phyloP scores from a whole-genome alignment of 1,140 invertebrate species.

The Heliconius eleuchia region DNA sequence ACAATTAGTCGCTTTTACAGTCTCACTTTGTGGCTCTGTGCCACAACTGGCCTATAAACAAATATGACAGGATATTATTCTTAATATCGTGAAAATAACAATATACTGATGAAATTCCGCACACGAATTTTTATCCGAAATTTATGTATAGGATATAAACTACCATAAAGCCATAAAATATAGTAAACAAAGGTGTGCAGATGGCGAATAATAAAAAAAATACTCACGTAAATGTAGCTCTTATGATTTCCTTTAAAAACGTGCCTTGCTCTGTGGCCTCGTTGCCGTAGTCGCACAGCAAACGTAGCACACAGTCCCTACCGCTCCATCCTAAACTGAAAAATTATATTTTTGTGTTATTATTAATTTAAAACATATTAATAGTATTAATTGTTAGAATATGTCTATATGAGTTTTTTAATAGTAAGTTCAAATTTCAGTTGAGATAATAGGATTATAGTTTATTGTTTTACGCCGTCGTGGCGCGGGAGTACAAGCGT shows the following conservation, averaged over 20 bases:
- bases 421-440: too few species aligned
- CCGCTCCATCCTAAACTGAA: conserved; percentile 82
- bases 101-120: neutral
- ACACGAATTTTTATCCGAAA: conserved; percentile 1
- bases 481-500: too few species aligned
- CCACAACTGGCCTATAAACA: neutral
- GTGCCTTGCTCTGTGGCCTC: conserved; percentile 70
- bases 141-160: neutral
- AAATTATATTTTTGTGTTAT: conserved; percentile 25
- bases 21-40: too few species aligned
- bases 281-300: conserved; percentile 80
- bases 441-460: too few species aligned
- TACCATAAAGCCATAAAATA: neutral
- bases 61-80: too few species aligned
- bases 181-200: conserved; percentile 16
- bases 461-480: too few species aligned
- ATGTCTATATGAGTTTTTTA: too few species aligned
- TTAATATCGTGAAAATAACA: too few species aligned
- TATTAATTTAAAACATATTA: too few species aligned
- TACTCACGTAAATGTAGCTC: conserved; percentile 84
- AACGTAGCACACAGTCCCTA: conserved; percentile 81
- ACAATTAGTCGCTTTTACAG: too few species aligned
- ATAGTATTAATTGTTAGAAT: too few species aligned
- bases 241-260: conserved; percentile 83
- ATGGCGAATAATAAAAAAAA: conserved; percentile 36